phyloP scores from a whole-genome alignment of 2,113 vertebrate genomes.

The Marcusenius ussheri region DNA sequence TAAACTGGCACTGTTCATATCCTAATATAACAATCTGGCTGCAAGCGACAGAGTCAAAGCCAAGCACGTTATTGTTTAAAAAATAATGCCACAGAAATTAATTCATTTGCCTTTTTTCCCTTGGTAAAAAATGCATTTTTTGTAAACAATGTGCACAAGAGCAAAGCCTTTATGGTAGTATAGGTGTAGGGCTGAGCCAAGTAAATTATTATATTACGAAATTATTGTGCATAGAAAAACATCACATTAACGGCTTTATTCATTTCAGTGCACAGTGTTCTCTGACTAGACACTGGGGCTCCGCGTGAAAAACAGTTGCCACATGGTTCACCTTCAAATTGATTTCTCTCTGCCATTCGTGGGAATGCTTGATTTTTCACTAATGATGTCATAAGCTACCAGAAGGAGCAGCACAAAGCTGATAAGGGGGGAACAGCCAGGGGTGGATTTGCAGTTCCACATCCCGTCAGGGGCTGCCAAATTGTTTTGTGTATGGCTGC shows the following conservation, averaged over 20 bases:
- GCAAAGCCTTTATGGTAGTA: neutral
- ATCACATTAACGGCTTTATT: neutral
- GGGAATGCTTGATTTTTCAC: neutral
- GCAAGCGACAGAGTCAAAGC: neutral
- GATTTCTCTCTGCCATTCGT: neutral
- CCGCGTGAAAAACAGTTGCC: neutral
- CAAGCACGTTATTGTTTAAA: neutral
- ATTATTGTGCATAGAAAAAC: neutral
- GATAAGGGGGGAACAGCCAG: neutral
- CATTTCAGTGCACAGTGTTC: neutral
- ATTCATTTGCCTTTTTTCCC: neutral
- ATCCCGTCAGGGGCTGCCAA: neutral
- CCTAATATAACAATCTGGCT: neutral
- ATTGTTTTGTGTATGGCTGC: neutral
- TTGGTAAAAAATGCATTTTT: neutral
- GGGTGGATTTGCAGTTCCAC: neutral
- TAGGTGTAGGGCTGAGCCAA: neutral
- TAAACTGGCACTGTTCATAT: neutral
- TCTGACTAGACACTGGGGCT: neutral
- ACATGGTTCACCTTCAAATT: neutral
- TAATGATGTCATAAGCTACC: slow-evolving; percentile 1
- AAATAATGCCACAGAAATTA: neutral
- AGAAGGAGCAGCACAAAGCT: neutral
- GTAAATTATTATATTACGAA: neutral
- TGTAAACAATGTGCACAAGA: neutral